These are phyloP conservation scores for Suncus etruscus DNA, from an alignment of 2,113 vertebrate genomes.

Conservation along the genomic window DNA sequence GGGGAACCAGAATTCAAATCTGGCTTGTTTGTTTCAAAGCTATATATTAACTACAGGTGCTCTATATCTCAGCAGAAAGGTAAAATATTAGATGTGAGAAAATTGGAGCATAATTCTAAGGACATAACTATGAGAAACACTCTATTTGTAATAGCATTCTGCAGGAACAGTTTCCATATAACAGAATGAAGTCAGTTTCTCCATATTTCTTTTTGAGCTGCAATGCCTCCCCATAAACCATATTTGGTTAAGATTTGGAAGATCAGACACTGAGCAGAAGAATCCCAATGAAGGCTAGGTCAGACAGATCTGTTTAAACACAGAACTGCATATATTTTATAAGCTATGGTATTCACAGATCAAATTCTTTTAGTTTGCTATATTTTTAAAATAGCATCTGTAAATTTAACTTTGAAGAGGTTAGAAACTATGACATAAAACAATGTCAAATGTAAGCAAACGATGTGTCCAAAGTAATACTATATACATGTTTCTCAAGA, in stretches of 20 bases:
- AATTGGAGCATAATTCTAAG: neutral
- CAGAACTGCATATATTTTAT: neutral
- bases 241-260: constrained; percentile 1
- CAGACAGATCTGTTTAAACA: constrained; percentile 58
- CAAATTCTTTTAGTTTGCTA: constrained; percentile 3
- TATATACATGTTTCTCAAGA: neutral
- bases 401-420: neutral
- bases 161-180: neutral
- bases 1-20: constrained; percentile 21
- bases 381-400: neutral
- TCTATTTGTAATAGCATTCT: constrained; percentile 28
- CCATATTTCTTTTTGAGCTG: neutral
- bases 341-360: neutral
- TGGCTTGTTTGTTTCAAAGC: neutral
- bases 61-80: constrained; percentile 17
- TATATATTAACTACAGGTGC: neutral
- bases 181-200: constrained; percentile 33
- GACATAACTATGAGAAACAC: neutral
- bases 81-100: neutral
- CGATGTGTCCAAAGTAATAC: neutral
- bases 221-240: neutral
- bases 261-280: constrained; percentile 32
- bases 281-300: constrained; percentile 13
- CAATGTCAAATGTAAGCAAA: neutral
- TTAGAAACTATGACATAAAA: neutral